Percentiles rank a stretch among this genome's conserved stretches.
These are phyloP conservation scores for Beaufortia kweichowensis DNA, from an alignment of 2,113 vertebrate genomes.

Conservation along the genomic window DNA sequence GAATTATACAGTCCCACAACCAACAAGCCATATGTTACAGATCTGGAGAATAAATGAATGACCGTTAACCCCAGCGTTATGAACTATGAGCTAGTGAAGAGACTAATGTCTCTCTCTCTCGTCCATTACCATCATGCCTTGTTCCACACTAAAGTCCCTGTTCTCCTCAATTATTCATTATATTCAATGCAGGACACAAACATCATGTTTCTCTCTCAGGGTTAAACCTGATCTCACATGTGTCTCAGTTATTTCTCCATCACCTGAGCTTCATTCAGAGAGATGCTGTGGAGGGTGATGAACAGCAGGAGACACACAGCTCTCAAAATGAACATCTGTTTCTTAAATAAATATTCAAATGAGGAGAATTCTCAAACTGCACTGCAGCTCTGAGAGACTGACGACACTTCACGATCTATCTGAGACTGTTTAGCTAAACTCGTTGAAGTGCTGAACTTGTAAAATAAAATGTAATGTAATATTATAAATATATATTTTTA, in stretches of 20 bases:
- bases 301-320: conserved; percentile 72
- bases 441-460: too few species aligned
- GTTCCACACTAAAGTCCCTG: conserved; percentile 64
- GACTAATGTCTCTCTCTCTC: background rate
- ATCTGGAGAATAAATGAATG: conserved; percentile 11
- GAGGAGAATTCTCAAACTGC: conserved; percentile 67
- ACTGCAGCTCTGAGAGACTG: conserved; percentile 64
- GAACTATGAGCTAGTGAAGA: background rate
- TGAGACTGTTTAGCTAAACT: too few species aligned
- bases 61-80: background rate
- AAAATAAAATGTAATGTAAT: too few species aligned
- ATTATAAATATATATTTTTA: too few species aligned
- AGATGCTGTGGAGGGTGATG: conserved; percentile 21
- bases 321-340: conserved; percentile 77
- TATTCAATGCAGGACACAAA: conserved; percentile 56
- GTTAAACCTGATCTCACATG: conserved; percentile 10
- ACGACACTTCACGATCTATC: too few species aligned
- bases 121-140: conserved; percentile 67
- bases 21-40: conserved; percentile 15
- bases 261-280: conserved; percentile 20
- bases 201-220: background rate
- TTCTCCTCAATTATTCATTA: conserved; percentile 74
- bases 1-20: background rate
- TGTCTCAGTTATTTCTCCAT: conserved; percentile 21
- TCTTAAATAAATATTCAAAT: conserved; percentile 78